phyloP scores from a whole-genome alignment of 2,797 vertebrate genomes.

The Tinamus major region DNA sequence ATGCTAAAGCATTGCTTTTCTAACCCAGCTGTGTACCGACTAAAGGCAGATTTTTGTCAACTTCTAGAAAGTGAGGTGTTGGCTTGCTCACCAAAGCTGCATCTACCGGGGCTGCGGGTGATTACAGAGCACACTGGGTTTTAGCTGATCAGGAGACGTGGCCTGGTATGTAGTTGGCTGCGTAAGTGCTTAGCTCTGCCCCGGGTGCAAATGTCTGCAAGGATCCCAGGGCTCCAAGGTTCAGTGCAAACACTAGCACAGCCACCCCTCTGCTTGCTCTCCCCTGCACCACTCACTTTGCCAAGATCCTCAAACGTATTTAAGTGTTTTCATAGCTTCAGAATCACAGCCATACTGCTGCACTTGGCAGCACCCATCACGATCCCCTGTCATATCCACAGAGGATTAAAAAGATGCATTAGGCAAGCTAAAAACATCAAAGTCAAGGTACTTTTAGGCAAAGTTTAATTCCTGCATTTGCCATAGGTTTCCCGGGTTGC shows the following conservation, averaged over 20 bases:
- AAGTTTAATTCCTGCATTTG: not conserved
- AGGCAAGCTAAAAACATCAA: not conserved
- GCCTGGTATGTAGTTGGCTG: not conserved
- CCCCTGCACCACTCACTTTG: not conserved
- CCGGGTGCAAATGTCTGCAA: not conserved
- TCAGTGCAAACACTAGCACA: not conserved
- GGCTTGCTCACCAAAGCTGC: not conserved
- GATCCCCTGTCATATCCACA: not conserved
- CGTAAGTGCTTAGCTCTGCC: not conserved
- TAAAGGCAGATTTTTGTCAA: not conserved
- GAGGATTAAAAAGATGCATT: not conserved
- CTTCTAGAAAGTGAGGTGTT: not conserved
- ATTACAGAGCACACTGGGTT: not conserved
- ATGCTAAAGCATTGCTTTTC: not conserved
- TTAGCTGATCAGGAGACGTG: accelerated
- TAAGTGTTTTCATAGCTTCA: not conserved
- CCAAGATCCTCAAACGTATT: not conserved
- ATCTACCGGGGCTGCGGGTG: not conserved
- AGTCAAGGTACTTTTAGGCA: not conserved
- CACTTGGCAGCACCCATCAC: not conserved
- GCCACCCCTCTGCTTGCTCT: not conserved
- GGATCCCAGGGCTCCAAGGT: not conserved
- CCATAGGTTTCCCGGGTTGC: not conserved
- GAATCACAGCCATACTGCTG: not conserved
- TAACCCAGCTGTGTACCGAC: not conserved